phyloP scores from a whole-genome alignment of 2,113 vertebrate species.

The Asarcornis scutulata region DNA sequence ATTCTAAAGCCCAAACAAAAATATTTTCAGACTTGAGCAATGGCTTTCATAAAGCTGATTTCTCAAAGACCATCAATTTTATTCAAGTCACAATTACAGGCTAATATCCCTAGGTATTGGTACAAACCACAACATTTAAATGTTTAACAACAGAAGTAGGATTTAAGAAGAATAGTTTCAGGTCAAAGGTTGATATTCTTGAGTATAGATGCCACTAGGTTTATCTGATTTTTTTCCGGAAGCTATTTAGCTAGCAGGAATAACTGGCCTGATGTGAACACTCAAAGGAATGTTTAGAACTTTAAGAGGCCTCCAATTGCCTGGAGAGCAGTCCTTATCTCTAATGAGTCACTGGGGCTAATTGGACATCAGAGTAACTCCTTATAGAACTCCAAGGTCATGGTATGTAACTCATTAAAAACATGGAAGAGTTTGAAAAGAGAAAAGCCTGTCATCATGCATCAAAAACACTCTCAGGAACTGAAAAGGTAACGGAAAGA shows the following conservation, averaged over 20 bases:
- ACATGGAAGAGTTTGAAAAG: not conserved
- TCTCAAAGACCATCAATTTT: not conserved
- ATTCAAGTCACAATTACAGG: not conserved
- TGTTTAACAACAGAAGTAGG: not conserved
- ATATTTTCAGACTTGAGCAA: not conserved
- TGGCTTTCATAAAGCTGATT: not conserved
- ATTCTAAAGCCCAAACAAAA: not conserved
- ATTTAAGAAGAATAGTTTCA: not conserved
- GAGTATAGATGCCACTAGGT: not conserved
- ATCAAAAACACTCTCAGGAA: not conserved
- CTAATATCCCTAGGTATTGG: not conserved
- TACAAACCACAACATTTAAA: not conserved
- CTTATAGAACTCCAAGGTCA: not conserved
- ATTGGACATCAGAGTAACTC: not conserved
- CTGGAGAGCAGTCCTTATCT: not conserved
- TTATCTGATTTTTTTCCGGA: not conserved
- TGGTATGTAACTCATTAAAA: not conserved
- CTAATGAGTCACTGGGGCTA: slow-evolving; percentile 12
- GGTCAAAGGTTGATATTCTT: not conserved
- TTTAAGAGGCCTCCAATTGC: slow-evolving; percentile 10
- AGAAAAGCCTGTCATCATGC: not conserved
- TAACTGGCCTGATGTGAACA: slow-evolving; percentile 9
- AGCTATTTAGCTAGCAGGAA: slow-evolving; percentile 20
- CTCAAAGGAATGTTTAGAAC: not conserved
- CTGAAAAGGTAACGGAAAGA: not conserved